Evolutionary conservation across 1,140 invertebrate genomes (phyloP).

Genomic region (Sinonovacula constricta): DNA sequence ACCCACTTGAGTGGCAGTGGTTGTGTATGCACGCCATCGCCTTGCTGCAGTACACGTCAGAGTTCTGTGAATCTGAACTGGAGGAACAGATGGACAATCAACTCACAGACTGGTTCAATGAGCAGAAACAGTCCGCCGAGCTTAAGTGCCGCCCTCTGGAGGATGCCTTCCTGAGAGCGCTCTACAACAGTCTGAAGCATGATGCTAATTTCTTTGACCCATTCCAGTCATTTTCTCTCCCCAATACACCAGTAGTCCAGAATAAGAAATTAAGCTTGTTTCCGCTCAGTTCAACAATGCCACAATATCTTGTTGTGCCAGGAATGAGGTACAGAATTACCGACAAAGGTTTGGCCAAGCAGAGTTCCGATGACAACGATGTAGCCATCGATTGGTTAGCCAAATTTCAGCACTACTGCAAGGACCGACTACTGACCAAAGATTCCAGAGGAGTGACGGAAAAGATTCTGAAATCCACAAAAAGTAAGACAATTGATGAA

Average conservation of each 20-base stretch:
- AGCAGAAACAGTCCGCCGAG: constrained; percentile 60
- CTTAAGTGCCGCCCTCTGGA: constrained; percentile 64
- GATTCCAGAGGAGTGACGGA: constrained; percentile 61
- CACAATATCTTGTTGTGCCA: constrained; percentile 57
- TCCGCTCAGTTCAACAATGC: constrained; percentile 57
- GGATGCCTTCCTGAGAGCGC: constrained; percentile 68
- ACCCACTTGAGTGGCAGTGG: constrained; percentile 75
- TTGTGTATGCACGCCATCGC: constrained; percentile 71
- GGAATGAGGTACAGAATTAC: constrained; percentile 65
- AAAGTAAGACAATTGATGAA: constrained; percentile 50
- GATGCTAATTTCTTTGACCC: constrained; percentile 71
- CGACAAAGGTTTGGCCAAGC: constrained; percentile 32
- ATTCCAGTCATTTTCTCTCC: constrained; percentile 62
- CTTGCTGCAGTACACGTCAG: constrained; percentile 67
- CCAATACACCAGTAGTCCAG: constrained; percentile 61
- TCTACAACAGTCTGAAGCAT: constrained; percentile 72
- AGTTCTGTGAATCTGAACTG: constrained; percentile 66
- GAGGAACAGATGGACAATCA: constrained; percentile 67
- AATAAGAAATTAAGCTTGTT: constrained; percentile 55
- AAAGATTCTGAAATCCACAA: constrained; percentile 41
- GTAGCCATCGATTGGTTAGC: constrained; percentile 68
- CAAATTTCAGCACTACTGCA: constrained; percentile 71
- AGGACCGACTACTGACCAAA: constrained; percentile 66
- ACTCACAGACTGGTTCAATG: constrained; percentile 65
- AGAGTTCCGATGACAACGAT: constrained; percentile 57